Conservation (phyloP, 2,797 vertebrate genomes). For the Cryptoprocta ferox region DNA sequence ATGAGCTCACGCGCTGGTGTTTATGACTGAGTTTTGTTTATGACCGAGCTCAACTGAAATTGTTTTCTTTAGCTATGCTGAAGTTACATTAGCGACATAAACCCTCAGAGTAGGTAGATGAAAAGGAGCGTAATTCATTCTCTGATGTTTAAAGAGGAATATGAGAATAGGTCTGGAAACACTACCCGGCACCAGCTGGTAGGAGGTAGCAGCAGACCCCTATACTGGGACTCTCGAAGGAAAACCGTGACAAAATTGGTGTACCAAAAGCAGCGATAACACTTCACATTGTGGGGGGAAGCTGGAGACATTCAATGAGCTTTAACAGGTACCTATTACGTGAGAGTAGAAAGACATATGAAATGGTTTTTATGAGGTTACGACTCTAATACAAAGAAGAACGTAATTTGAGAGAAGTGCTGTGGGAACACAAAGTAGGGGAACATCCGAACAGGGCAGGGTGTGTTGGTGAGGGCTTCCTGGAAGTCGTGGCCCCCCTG, state of each 20-base stretch:
- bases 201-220: not conserved
- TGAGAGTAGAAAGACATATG: not conserved
- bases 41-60: not conserved
- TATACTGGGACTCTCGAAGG: not conserved
- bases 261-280: not conserved
- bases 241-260: not conserved
- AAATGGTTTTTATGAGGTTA: not conserved
- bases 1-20: not conserved
- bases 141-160: not conserved
- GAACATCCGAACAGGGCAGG: not conserved
- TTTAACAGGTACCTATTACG: not conserved
- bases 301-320: not conserved
- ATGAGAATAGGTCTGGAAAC: not conserved
- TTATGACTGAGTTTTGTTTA: not conserved
- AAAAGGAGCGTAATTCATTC: not conserved
- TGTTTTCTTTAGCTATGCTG: not conserved
- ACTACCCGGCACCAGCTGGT: not conserved
- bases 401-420: not conserved
- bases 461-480: not conserved
- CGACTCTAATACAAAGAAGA: not conserved
- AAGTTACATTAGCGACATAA: not conserved
- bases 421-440: not conserved
- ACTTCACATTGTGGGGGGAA: not conserved
- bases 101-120: not conserved
- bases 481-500: not conserved